A percentile compares a stretch with the other conserved stretches of the same genome.
phyloP scores from a whole-genome alignment of 2,797 vertebrate genomes.

The Perodicticus potto region DNA sequence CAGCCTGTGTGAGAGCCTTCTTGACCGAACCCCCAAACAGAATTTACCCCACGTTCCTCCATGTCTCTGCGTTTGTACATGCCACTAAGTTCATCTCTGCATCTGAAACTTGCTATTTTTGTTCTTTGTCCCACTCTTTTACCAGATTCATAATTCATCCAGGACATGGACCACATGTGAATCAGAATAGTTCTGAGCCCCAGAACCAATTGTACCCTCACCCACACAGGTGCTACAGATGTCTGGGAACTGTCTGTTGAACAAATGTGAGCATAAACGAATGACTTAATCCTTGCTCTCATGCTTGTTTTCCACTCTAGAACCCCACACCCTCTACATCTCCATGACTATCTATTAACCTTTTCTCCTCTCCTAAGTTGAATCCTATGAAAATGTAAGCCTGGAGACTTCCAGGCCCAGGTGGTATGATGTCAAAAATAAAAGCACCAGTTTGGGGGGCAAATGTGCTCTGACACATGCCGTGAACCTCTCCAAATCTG shows the following conservation, averaged over 20 bases:
- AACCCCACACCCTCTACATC: neutral
- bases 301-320: neutral
- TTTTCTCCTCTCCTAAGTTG: neutral
- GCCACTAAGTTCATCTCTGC: neutral
- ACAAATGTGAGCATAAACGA: neutral
- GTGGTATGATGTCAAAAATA: neutral
- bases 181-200: neutral
- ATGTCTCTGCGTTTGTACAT: neutral
- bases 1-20: neutral
- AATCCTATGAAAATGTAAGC: neutral
- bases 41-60: neutral
- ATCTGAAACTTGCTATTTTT: neutral
- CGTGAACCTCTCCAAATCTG: neutral
- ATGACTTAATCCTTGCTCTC: neutral
- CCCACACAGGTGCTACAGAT: too few relatives aligned
- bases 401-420: neutral
- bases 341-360: neutral
- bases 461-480: neutral
- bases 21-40: neutral
- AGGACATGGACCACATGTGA: fast-evolving
- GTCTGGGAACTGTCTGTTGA: neutral
- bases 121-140: neutral
- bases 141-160: neutral
- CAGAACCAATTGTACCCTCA: neutral
- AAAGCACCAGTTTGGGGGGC: neutral